Percentiles rank a stretch among this genome's conserved stretches.
phyloP scores from a whole-genome alignment of 2,113 vertebrate species.

The Polypterus senegalus region DNA sequence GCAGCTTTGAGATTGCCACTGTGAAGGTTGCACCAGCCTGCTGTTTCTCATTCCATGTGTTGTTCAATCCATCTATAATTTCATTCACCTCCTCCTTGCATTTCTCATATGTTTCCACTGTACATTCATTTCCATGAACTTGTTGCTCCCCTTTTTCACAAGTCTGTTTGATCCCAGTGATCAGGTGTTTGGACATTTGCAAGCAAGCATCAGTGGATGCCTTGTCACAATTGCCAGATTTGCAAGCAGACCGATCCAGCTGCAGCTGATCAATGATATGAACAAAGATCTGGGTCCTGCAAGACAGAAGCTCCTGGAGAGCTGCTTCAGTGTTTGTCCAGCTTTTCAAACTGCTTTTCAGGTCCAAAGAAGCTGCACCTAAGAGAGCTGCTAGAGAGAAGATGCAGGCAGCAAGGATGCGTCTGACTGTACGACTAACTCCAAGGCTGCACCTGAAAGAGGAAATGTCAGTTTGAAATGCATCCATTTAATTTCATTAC shows the following conservation, averaged over 20 bases:
- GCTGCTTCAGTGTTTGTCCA: conserved; percentile 45
- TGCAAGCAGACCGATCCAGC: conserved; percentile 31
- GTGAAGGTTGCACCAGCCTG: conserved; percentile 25
- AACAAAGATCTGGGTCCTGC: conserved; percentile 38
- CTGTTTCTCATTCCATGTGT: conserved; percentile 21
- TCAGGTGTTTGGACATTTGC: neutral
- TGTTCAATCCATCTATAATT: conserved; percentile 22
- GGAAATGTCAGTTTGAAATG: neutral
- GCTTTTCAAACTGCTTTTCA: conserved; percentile 40
- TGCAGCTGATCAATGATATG: conserved; percentile 47
- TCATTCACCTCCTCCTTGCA: conserved; percentile 31
- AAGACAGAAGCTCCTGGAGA: conserved; percentile 47
- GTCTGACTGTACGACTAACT: conserved; percentile 42
- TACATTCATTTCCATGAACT: conserved; percentile 29
- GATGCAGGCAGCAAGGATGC: conserved; percentile 50
- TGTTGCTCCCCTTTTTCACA: conserved; percentile 30
- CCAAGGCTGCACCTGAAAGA: conserved; percentile 36
- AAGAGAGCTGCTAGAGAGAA: conserved; percentile 62
- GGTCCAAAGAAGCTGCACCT: conserved; percentile 49
- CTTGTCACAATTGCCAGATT: conserved; percentile 13
- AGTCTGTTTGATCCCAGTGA: conserved; percentile 22
- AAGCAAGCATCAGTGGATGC: neutral
- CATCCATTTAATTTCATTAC: neutral
- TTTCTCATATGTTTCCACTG: conserved; percentile 23
- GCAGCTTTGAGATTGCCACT: conserved; percentile 34